Evolutionary conservation across 1,140 invertebrate species (phyloP).

Genomic region (Achroia grisella): DNA sequence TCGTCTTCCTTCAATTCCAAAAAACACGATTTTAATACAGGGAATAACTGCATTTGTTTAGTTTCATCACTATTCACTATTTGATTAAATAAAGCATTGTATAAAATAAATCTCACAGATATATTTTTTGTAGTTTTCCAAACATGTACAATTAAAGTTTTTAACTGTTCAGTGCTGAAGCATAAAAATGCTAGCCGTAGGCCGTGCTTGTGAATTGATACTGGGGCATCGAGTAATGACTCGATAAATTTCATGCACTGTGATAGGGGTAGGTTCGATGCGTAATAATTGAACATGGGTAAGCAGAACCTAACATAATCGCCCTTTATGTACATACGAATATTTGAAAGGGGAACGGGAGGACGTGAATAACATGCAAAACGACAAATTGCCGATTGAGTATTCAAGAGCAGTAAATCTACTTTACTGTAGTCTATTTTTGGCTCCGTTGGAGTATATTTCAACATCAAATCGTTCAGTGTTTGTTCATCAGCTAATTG

Average conservation of each 20-base stretch:
- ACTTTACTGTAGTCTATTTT: slow-evolving; percentile 34
- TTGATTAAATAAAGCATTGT: slow-evolving; percentile 29
- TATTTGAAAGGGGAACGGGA: slow-evolving; percentile 27
- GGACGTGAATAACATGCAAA: slow-evolving; percentile 36
- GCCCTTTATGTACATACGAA: slow-evolving; percentile 37
- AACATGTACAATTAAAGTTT: slow-evolving; percentile 20
- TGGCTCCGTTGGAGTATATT: slow-evolving; percentile 30
- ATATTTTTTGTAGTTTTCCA: slow-evolving; percentile 47
- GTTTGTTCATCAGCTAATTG: slow-evolving; percentile 27
- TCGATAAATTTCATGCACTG: slow-evolving; percentile 30
- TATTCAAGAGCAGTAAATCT: slow-evolving; percentile 19
- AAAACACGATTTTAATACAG: slow-evolving; percentile 31
- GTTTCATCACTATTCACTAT: slow-evolving; percentile 11
- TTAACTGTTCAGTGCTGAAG: slow-evolving; percentile 28
- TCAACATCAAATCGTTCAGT: slow-evolving; percentile 31
- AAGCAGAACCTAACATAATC: slow-evolving; percentile 43
- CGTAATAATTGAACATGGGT: slow-evolving; percentile 37
- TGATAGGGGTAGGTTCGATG: slow-evolving; percentile 28
- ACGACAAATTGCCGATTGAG: slow-evolving; percentile 39
- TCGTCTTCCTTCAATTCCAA: slow-evolving; percentile 30
- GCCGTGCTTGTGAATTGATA: slow-evolving; percentile 48
- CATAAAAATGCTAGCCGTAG: slow-evolving; percentile 40
- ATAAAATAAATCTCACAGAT: slow-evolving; percentile 35
- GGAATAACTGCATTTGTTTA: slow-evolving; percentile 19
- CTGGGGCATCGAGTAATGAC: slow-evolving; percentile 28